Conservation (phyloP, 2,797 vertebrate species). For the Falco concolor region DNA sequence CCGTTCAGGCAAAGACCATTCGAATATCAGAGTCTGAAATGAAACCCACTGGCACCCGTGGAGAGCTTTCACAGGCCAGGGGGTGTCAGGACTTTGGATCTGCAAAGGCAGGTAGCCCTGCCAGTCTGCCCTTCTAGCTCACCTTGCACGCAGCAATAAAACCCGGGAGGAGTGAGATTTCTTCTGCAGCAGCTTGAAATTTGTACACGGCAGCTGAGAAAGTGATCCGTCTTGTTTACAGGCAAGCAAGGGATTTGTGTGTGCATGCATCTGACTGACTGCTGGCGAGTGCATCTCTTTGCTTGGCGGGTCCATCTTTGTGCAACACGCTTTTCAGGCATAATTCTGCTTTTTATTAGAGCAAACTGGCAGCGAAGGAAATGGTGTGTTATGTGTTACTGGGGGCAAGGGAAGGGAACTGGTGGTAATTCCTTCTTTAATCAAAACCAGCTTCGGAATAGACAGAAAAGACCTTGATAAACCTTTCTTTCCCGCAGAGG, state of each 20-base stretch:
- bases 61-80: not conserved
- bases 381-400: constrained; percentile 32
- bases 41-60: not conserved
- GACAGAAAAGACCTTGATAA: constrained; percentile 51
- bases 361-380: constrained; percentile 26
- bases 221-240: not conserved
- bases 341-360: constrained; percentile 59
- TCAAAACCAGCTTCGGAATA: constrained; percentile 12
- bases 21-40: not conserved
- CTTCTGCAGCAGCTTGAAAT: not conserved
- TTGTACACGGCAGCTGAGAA: not conserved
- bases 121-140: not conserved
- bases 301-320: not conserved
- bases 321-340: constrained; percentile 27
- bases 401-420: constrained; percentile 18
- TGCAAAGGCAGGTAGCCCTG: not conserved
- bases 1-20: not conserved
- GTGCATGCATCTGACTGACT: not conserved
- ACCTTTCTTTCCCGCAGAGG: not conserved
- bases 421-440: constrained; percentile 31
- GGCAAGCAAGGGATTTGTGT: not conserved
- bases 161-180: not conserved
- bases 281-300: not conserved
- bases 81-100: not conserved
- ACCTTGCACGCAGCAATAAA: not conserved